Base-by-base conservation (phyloP, 64 coral and sea anemone genomes). In the Montipora cactus region DNA sequence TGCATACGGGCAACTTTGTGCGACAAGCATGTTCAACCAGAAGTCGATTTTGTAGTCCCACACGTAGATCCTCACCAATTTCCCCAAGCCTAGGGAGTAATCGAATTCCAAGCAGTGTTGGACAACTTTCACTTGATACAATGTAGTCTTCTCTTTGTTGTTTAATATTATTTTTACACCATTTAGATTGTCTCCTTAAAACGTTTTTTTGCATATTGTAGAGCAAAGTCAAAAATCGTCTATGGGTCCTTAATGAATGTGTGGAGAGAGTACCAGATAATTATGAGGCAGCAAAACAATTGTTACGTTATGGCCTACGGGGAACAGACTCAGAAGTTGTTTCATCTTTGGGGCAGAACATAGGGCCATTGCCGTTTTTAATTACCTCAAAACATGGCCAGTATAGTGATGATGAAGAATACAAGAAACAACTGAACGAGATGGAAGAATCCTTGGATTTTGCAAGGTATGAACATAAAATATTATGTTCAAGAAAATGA, bases 211-310 rank as follows among this genome's bases (percentile, higher is more conserved):
- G 49, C 48, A 3, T 57, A 7, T 81, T 88, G 1, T 55, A 99
- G 98, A 96, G 98, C 74, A 99, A 99, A 89, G 93, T 99, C n/a
- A 95, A 94, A 62, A 99, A 99, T 94, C 95, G 98, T 47, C 70
- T 99, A 8, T 99, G 98, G 98, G 98, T 96, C 14, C 85, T 99
- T 23, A 96, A 99, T 69, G 98, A 99, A 28, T 99, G 95, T 87
- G 92, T 96, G 37, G 98, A 96, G 72, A 89, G 98, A 81, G 98
- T 99, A 25, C 95, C 98, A 49, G 95, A 96, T 23, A 79, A 93
- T 25, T 96, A 94, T 73, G 98, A 99, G 15, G 95, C 98, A 20
- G 79, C 95, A 19, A 96, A 96, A 46, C 94, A 95, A 28, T 47
- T 99, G 16, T 80, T 99, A 28, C 79, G 92, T 16, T 99, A 99